These are phyloP conservation scores for Tenthredo amoena DNA, from an alignment of 2,888 invertebrate genomes.

Conservation along the genomic window DNA sequence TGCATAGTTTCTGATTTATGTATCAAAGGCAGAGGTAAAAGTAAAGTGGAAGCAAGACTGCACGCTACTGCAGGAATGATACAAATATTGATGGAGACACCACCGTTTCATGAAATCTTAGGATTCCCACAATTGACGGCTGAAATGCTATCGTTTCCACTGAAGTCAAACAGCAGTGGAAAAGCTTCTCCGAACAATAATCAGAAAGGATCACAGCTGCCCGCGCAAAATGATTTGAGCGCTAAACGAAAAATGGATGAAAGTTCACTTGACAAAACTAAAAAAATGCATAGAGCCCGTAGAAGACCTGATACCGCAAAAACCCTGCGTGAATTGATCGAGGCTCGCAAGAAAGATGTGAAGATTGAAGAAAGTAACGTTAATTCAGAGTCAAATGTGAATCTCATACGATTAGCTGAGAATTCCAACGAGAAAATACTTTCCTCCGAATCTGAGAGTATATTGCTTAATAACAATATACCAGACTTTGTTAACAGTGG, in stretches of 20 bases:
- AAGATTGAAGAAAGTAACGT: neutral
- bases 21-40: conserved; percentile 17
- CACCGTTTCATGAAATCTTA: neutral
- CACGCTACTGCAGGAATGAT: conserved; percentile 21
- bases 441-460: neutral
- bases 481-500: neutral
- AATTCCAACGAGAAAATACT: neutral
- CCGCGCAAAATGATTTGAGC: neutral
- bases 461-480: neutral
- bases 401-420: neutral
- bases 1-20: neutral
- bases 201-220: neutral
- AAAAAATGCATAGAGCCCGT: neutral
- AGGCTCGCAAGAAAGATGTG: neutral
- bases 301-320: neutral
- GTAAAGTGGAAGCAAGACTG: neutral
- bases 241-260: neutral
- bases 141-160: neutral
- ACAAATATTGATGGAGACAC: neutral
- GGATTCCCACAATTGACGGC: neutral
- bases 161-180: neutral
- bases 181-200: neutral
- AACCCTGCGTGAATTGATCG: neutral
- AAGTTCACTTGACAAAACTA: neutral
- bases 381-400: neutral